These are phyloP conservation scores for Hermaeophaga mercurialis DNA, from an alignment of 2,888 invertebrate species.

Conservation along the genomic window DNA sequence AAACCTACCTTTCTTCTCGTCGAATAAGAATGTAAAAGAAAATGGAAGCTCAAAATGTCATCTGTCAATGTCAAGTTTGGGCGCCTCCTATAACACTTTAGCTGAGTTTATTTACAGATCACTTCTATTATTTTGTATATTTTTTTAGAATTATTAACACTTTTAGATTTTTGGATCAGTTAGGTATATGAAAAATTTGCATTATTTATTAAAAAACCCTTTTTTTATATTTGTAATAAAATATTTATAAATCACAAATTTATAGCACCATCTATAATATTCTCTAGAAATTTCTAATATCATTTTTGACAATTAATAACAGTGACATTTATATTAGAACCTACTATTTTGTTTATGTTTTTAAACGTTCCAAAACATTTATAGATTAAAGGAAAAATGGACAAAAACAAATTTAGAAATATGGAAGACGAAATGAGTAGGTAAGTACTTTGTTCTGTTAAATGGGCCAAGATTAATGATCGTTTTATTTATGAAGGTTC, in stretches of 20 bases:
- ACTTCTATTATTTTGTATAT: too few species aligned
- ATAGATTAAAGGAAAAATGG: conserved; percentile 25
- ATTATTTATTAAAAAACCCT: too few species aligned
- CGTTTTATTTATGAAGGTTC: conserved; percentile 63
- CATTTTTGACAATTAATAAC: too few species aligned
- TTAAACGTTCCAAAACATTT: background rate
- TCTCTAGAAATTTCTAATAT: too few species aligned
- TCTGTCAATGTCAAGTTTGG: conserved; percentile 5
- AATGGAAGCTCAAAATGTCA: conserved; percentile 17
- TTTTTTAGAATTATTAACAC: too few species aligned
- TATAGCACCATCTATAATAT: too few species aligned
- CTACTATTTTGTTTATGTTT: background rate
- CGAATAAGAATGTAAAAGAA: conserved; percentile 27
- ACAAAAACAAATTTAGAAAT: conserved; percentile 65
- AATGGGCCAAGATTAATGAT: background rate
- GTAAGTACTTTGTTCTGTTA: conserved; percentile 56
- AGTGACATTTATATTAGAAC: background rate
- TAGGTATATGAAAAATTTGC: too few species aligned
- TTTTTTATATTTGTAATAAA: too few species aligned
- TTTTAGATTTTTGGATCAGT: too few species aligned
- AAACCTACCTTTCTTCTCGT: conserved; percentile 17
- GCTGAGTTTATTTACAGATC: too few species aligned
- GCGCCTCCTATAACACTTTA: too few species aligned
- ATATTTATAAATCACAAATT: too few species aligned
- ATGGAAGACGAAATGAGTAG: conserved; percentile 94